Percentiles rank a stretch among this genome's conserved stretches.
These are phyloP conservation scores for Halotydeus destructor DNA, from an alignment of 1,140 invertebrate genomes.

Conservation along the genomic window DNA sequence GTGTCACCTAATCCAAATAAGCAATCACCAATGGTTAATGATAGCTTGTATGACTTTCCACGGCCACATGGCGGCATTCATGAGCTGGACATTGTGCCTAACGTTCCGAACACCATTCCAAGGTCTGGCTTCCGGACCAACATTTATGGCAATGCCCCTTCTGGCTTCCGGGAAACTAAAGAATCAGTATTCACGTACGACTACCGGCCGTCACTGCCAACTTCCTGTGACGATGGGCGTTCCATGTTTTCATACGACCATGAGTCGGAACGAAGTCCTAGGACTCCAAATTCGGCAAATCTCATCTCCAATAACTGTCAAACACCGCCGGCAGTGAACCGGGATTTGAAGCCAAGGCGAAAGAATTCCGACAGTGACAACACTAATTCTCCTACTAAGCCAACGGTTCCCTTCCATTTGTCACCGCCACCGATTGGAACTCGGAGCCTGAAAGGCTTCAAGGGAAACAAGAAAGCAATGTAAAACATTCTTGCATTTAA, in stretches of 20 bases:
- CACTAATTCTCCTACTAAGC: background rate
- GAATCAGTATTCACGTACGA: constrained; percentile 18
- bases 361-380: constrained; percentile 22
- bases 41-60: constrained; percentile 50
- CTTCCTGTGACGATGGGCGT: constrained; percentile 23
- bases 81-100: constrained; percentile 16
- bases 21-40: constrained; percentile 19
- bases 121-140: constrained; percentile 1
- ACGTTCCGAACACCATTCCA: constrained; percentile 16
- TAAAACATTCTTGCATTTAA: background rate
- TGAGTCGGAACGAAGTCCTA: constrained; percentile 17
- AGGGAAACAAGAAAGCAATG: background rate
- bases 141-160: constrained; percentile 44
- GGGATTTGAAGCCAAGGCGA: constrained; percentile 48
- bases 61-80: constrained; percentile 35
- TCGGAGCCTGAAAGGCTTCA: constrained; percentile 29
- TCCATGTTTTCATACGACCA: constrained; percentile 19
- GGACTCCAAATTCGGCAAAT: constrained; percentile 14
- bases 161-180: constrained; percentile 14
- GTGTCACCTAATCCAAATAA: background rate
- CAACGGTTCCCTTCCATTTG: constrained; percentile 1
- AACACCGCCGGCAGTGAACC: constrained; percentile 47
- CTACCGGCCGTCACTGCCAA: constrained; percentile 12
- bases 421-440: constrained; percentile 18
- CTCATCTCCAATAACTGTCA: constrained; percentile 19